Conservation (phyloP, 37 sponge, comb jelly and placozoan species). For the Amphimedon queenslandica region DNA sequence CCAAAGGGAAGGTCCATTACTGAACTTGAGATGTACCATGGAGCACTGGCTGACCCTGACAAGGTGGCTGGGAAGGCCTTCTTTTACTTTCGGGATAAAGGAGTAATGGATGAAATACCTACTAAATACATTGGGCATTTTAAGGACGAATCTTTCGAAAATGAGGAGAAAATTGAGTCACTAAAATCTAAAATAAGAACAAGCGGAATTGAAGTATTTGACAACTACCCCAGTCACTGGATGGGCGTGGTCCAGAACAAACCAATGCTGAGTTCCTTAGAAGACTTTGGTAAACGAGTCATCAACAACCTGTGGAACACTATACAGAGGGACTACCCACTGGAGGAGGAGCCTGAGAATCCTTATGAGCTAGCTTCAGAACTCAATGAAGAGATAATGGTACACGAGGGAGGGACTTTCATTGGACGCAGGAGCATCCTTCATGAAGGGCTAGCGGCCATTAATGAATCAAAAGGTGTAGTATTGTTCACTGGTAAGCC, state of each 20-base stretch:
- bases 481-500: conserved; percentile 70
- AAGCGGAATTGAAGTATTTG: conserved; percentile 87
- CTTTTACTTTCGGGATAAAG: conserved; percentile 85
- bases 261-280: conserved; percentile 70
- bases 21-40: conserved; percentile 91
- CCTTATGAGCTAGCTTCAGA: conserved; percentile 30
- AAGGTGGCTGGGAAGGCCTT: conserved; percentile 68
- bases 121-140: conserved; percentile 20
- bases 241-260: conserved; percentile 79
- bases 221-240: conserved; percentile 77
- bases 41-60: conserved; percentile 56
- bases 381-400: conserved; percentile 63
- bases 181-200: conserved; percentile 68
- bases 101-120: conserved; percentile 38
- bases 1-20: conserved; percentile 80
- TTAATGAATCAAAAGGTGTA: conserved; percentile 24
- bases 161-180: conserved; percentile 50
- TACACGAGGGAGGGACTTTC: conserved; percentile 43
- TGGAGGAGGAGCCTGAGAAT: conserved; percentile 47
- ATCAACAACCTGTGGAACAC: conserved; percentile 88
- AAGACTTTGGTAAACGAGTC: conserved; percentile 89
- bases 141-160: conserved; percentile 37
- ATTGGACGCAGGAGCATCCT: conserved; percentile 59
- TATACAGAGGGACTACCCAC: conserved; percentile 74
- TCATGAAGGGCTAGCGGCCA: conserved; percentile 26